Base-by-base conservation (phyloP, 2,797 vertebrate genomes). In the Myiotriccus ornatus region DNA sequence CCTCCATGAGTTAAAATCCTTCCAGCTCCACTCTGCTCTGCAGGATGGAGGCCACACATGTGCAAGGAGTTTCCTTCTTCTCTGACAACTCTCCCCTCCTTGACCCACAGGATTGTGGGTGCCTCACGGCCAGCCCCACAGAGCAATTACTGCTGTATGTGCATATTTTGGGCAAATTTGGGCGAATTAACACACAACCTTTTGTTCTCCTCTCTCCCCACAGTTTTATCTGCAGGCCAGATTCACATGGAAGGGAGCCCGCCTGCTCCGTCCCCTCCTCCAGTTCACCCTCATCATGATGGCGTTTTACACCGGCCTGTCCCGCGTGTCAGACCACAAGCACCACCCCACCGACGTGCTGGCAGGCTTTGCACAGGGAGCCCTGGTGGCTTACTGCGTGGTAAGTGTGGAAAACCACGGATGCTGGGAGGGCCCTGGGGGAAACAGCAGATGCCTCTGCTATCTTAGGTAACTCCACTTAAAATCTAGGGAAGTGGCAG, bases 271-370 rank as follows among this genome's bases (percentile, higher is more conserved):
- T 89, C 99, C 99, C 7, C 97, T 99, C 84, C 98, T 99, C 37
- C 99, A 99, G 97, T 99, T 99, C 98, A 99, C 99, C 35, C 97
- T 99, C 95, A 96, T 99, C 97, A 99, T 99, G 99, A 99, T 99
- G 99, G 99, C 99, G 1, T 99, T 99, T 96, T 99, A 99, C 98
- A 99, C 99, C 0, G 99, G 99, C 79, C 97, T 99, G 87, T 99
- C 99, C 27, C 99, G 99, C 0, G 98, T 99, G 18, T 99, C 99
- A 0, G 99, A 99, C 97, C 99, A 99, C 98, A 99, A 99, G 97
- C 99, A 99, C 97, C 99, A 99, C 96, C 99, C 99, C 35, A 98
- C 98, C 0, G 99, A 99, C 5, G 99, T 99, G 84, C 98, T 99
- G 97, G 99, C 98, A 5, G 99, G 99, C 85, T 99, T 99, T 94